Base-by-base conservation (phyloP, 2,797 vertebrate genomes). In the Coranthus polyacanthus region DNA sequence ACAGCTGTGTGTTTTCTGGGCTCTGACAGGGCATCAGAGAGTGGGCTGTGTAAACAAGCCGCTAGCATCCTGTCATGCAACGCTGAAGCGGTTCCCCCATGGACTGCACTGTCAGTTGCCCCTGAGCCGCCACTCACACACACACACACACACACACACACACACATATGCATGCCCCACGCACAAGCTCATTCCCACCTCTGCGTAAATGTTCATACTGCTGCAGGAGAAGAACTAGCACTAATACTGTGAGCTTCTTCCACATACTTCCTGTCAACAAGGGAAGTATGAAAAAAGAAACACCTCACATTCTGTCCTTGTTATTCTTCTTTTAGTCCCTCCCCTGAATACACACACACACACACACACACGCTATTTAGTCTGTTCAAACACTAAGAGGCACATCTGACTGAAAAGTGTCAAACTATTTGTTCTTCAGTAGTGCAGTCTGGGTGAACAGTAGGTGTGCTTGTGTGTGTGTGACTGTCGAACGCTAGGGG, bases 1-100 rank as follows among this genome's bases (percentile, higher is more conserved):
- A 36, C n/a, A 18, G 26, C 18, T 32, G 29, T 64, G 55, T 72
- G 43, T 61, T 67, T 65, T 65, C 62, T 39, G 57, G 29, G 53
- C 53, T 76, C 62, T 80, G 70, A 82, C 66, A 60, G 59, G 76
- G 65, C 55, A 81, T 69, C 60, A 70, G 51, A 75, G 65, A 68
- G 51, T 18, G 46, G 68, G 56, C 71, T 78, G 54, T 69, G 78
- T 84, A 81, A 84, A 87, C 72, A 84, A 57, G 66, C 55, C 39
- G 34, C 59, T 22, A 73, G 71, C 71, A 73, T 75, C 59, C 70
- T 78, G 75, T 79, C 70, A 83, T 68, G 71, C 63, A 46, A 55
- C n/a, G 21, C 57, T 75, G 54, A 81, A 69, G 65, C 22, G 3
- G 16, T 67, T 55, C 49, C 64, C 65, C 59, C 45, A 8, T 34